Conservation (phyloP, 1,140 invertebrate species). For the Drosophila novamexicana region DNA sequence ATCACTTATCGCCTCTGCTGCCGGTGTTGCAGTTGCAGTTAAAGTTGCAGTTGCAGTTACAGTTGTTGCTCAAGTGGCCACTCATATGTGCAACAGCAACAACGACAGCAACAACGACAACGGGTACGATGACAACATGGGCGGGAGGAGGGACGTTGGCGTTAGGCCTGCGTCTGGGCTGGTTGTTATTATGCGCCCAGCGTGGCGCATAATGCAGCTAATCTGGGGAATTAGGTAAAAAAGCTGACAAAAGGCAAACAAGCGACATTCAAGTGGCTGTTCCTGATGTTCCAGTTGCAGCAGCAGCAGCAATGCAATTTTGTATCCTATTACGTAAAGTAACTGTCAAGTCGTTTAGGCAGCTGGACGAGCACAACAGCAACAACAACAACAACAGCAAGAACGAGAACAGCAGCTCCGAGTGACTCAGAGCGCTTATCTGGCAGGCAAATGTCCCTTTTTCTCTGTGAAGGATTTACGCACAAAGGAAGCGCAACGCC, state of each 20-base stretch:
- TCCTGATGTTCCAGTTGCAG: constrained; percentile 36
- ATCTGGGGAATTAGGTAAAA: constrained; percentile 79
- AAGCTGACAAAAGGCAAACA: constrained; percentile 75
- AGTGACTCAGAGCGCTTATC: constrained; percentile 66
- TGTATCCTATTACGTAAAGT: constrained; percentile 78
- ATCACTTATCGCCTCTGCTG: constrained; percentile 33
- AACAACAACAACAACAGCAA: constrained; percentile 1
- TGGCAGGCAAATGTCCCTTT: constrained; percentile 66
- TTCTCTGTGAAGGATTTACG: constrained; percentile 70
- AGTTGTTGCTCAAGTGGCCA: constrained; percentile 55
- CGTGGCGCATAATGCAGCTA: constrained; percentile 80
- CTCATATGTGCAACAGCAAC: constrained; percentile 50
- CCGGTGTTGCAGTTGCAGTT: constrained; percentile 7
- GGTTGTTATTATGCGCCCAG: constrained; percentile 67
- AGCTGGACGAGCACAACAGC: constrained; percentile 35
- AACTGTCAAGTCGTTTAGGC: constrained; percentile 60
- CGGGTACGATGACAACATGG: constrained; percentile 26
- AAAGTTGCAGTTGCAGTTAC: constrained; percentile 8
- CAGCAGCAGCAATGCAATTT: constrained; percentile 70
- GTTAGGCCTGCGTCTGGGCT: constrained; percentile 32
- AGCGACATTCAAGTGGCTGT: constrained; percentile 56
- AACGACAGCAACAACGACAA: constrained; percentile 4
- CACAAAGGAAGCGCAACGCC: constrained; percentile 55
- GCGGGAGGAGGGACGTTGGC: neutral
- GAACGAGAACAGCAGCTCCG: constrained; percentile 22